Evolutionary conservation across 2,113 vertebrate genomes (phyloP), one percentile per base, ranked within the genome.

Genomic region (Hepsetus odoe): DNA sequence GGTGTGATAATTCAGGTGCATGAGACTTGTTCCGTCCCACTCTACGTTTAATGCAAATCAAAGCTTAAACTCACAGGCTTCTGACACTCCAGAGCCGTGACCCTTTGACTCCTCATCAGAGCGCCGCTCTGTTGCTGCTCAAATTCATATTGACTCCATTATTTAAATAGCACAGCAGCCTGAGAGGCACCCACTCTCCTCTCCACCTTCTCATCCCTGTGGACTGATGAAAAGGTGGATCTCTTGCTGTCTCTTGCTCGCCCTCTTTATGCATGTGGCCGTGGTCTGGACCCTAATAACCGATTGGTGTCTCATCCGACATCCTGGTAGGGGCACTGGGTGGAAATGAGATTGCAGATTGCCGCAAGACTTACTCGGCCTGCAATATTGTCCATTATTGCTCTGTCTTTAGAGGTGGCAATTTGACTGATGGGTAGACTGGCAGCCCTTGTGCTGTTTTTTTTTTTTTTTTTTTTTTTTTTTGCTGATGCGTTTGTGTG

Each of bases 21-120:
- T 71, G 38, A 9, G 74, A 87, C 72, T 81, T 65, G 65, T 87
- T 82, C 85, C 86, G 76, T 86, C 85, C 78, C 58, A 77, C 73
- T 84, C 78, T 86, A 85, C 83, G 81, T 66, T 87, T 69, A 91
- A 92, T 92, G 90, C 84, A 91, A 91, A 92, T 91, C 61, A 87
- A 71, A 56, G 53, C 51, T 66, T 56, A 76, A 53, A 66, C 4
- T 33, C 74, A n/a, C 8, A 28, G 51, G 58, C 26, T 24, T 13
- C 33, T 82, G 76, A 42, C 71, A 87, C 87, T 87, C 79, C 28
- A 8, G 87, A 82, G 83, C 79, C n/a, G 44, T 77, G 89, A 89
- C 85, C 86, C 83, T 33, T 69, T 86, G 90, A 90, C 89, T 87
- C 82, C 80, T 76, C 85, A 89, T 91, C 88, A 89, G 72, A 87